Evolutionary conservation across 37 sponge, comb jelly and placozoan genomes (phyloP).

Genomic region (Axinella damicornis): DNA sequence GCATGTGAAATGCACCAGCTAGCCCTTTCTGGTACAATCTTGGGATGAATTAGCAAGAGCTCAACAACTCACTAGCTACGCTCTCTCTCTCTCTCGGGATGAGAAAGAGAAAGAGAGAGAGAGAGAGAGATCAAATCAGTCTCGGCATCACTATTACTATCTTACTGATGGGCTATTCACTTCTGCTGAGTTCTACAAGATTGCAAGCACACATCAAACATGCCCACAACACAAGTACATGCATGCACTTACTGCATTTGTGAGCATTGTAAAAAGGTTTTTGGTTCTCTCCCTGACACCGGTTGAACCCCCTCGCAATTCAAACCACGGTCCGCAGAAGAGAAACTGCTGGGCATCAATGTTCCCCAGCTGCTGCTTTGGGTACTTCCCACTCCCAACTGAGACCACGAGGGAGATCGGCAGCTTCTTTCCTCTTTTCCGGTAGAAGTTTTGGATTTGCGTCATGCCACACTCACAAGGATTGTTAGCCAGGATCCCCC

Average conservation of each 20-base stretch:
- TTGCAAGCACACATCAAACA: too few species aligned
- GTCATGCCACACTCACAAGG: constrained; percentile 55
- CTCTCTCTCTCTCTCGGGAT: too few species aligned
- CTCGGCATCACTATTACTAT: too few species aligned
- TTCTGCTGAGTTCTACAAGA: too few species aligned
- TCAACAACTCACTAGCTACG: too few species aligned
- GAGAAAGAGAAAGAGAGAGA: too few species aligned
- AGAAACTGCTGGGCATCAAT: constrained; percentile 44
- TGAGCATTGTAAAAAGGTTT: constrained; percentile 43
- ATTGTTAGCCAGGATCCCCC: constrained; percentile 61
- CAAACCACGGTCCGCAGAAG: constrained; percentile 36
- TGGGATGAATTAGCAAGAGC: too few species aligned
- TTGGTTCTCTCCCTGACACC: constrained; percentile 12
- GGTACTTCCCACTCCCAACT: constrained; percentile 63
- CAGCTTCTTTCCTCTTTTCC: constrained; percentile 40
- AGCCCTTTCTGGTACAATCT: too few species aligned
- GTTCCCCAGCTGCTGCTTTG: constrained; percentile 27
- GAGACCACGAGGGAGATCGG: constrained; percentile 69
- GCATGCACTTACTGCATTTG: constrained; percentile 66
- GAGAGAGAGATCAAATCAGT: too few species aligned
- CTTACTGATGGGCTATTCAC: too few species aligned
- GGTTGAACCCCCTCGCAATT: neutral
- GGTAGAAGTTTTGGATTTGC: constrained; percentile 55
- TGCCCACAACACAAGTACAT: too few species aligned
- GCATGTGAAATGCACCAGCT: too few species aligned